phyloP scores from a whole-genome alignment of 2,888 invertebrate species.

The Chloroclysta siterata region DNA sequence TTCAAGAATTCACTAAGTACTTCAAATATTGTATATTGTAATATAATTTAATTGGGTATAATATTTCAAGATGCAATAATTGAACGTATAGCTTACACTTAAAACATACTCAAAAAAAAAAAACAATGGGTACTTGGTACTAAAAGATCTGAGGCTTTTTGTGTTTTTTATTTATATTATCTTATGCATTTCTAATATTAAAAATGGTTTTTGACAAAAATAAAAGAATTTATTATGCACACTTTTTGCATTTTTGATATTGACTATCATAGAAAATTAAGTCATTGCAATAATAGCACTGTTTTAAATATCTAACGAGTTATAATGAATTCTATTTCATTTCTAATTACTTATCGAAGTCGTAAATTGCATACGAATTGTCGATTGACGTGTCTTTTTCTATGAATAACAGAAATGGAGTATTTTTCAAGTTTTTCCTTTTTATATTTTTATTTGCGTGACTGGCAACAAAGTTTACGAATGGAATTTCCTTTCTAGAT shows the following conservation, averaged over 20 bases:
- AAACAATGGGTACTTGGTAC: no score
- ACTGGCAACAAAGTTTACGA: slow-evolving; percentile 53
- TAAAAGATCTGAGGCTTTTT: no score
- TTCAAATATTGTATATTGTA: no score
- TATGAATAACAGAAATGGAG: slow-evolving; percentile 46
- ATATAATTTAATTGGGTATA: no score
- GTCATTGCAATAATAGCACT: slow-evolving; percentile 59
- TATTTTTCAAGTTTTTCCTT: slow-evolving; percentile 50
- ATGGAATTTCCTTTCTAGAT: slow-evolving; percentile 59
- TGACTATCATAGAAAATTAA: slow-evolving; percentile 50
- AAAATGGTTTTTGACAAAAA: background rate
- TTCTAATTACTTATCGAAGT: slow-evolving; percentile 66
- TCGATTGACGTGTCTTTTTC: slow-evolving; percentile 69
- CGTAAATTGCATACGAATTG: slow-evolving; percentile 78
- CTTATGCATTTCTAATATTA: no score
- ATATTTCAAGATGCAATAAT: no score
- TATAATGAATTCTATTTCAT: slow-evolving; percentile 77
- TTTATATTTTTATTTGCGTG: slow-evolving; percentile 43
- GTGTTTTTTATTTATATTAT: no score
- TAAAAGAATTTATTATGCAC: background rate
- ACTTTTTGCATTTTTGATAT: slow-evolving; percentile 23
- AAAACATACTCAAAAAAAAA: no score
- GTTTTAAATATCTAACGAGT: slow-evolving; percentile 81
- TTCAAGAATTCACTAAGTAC: no score
- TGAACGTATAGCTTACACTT: no score